Evolutionary conservation across 2,888 invertebrate species (phyloP).

Genomic region (Antheraea yamamai): DNA sequence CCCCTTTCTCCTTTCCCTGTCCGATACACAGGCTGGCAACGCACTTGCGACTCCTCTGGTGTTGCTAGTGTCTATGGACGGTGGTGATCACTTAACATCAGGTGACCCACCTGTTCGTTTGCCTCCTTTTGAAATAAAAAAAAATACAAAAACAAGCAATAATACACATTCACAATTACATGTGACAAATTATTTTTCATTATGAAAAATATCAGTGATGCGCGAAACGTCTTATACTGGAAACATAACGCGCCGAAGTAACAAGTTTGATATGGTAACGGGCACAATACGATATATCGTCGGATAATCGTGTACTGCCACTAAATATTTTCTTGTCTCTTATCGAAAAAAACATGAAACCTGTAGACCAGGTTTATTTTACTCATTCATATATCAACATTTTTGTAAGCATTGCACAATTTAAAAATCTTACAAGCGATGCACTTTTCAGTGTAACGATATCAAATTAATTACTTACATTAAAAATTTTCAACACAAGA

Average conservation of each 20-base stretch:
- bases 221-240: background rate
- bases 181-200: no score
- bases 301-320: background rate
- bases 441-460: background rate
- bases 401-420: background rate
- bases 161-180: no score
- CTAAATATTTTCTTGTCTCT: background rate
- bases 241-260: background rate
- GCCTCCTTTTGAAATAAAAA: no score
- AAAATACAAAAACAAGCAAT: no score
- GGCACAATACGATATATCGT: background rate
- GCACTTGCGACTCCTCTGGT: no score
- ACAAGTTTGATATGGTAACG: background rate
- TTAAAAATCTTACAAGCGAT: background rate
- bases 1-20: no score
- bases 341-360: background rate
- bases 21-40: no score
- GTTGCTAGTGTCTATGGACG: no score
- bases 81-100: no score
- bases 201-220: no score
- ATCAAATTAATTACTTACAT: constrained; percentile 18
- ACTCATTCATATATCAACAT: background rate
- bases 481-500: constrained; percentile 12
- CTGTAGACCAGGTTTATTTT: background rate
- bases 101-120: no score